phyloP scores from a whole-genome alignment of 1,140 invertebrate genomes.

The Capitella teleta region DNA sequence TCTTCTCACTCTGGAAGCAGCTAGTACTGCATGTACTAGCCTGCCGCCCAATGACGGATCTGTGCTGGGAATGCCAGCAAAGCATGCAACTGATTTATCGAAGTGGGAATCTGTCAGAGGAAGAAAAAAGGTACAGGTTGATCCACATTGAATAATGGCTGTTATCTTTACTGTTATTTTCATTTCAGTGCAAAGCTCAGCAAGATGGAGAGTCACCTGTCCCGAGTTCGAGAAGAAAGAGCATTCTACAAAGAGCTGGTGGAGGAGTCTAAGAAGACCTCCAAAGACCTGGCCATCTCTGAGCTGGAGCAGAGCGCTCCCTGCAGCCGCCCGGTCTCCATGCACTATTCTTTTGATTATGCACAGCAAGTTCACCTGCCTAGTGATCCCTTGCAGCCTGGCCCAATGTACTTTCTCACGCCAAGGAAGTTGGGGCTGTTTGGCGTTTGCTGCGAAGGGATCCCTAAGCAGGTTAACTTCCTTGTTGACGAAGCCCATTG shows the following conservation, averaged over 20 bases:
- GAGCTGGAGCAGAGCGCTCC: constrained; percentile 1
- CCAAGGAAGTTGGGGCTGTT: constrained; percentile 13
- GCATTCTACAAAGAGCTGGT: constrained; percentile 14
- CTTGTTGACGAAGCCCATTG: constrained; percentile 13
- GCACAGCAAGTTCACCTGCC: constrained; percentile 8
- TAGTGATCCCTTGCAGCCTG: constrained; percentile 2
- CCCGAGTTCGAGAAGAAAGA: constrained; percentile 12
- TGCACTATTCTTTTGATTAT: constrained; percentile 10
- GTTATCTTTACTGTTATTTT: no score
- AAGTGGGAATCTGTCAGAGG: constrained; percentile 9
- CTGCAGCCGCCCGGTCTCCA: constrained; percentile 5
- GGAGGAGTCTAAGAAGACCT: neutral
- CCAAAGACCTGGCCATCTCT: no score
- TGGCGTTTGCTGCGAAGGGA: constrained; percentile 18
- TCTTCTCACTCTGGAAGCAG: no score
- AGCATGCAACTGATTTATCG: constrained; percentile 13
- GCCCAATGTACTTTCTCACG: neutral
- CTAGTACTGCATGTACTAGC: no score
- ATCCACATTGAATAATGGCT: neutral
- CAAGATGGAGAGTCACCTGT: constrained; percentile 7
- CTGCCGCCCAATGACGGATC: constrained; percentile 18
- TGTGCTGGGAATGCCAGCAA: constrained; percentile 18
- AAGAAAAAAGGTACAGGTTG: constrained; percentile 11
- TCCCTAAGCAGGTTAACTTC: constrained; percentile 17
- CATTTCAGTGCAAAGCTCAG: neutral